These are phyloP conservation scores for Styela plicata DNA, from an alignment of 23 tunicate species.

Conservation along the genomic window DNA sequence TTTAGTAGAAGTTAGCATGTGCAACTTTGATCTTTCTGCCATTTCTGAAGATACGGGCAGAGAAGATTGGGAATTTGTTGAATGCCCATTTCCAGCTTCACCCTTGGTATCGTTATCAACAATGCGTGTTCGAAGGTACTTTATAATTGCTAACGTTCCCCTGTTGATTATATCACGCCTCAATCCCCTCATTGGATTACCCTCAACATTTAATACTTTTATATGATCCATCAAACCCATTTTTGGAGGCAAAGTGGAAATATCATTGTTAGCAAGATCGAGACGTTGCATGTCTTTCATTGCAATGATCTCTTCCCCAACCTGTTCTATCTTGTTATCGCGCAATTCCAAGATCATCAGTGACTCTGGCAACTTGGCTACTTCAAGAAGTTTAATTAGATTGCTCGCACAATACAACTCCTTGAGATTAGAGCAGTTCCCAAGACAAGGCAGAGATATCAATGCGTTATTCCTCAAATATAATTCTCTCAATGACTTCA, in stretches of 20 bases:
- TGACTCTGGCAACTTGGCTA: conserved; percentile 33
- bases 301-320: conserved; percentile 22
- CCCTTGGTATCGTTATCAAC: conserved; percentile 20
- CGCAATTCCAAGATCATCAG: conserved; percentile 61
- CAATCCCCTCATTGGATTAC: conserved; percentile 77
- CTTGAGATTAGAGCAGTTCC: conserved; percentile 32
- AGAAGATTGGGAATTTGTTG: conserved; percentile 2
- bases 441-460: conserved; percentile 30
- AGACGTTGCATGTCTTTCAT: conserved; percentile 50
- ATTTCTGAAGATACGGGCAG: conserved; percentile 46
- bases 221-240: conserved; percentile 53
- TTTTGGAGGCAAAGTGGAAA: conserved; percentile 65
- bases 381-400: conserved; percentile 24
- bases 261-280: conserved; percentile 74
- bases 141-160: conserved; percentile 68
- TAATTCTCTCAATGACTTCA: conserved; percentile 38
- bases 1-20: conserved; percentile 28
- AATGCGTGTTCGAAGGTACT: conserved; percentile 63
- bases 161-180: conserved; percentile 67
- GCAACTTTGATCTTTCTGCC: conserved; percentile 36
- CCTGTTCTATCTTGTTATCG: conserved; percentile 51
- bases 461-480: conserved; percentile 57
- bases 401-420: conserved; percentile 76
- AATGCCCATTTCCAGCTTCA: neutral
- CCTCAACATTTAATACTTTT: conserved; percentile 59